Evolutionary conservation across 2,113 vertebrate species (phyloP).

Genomic region (Brachypteracias leptosomus): DNA sequence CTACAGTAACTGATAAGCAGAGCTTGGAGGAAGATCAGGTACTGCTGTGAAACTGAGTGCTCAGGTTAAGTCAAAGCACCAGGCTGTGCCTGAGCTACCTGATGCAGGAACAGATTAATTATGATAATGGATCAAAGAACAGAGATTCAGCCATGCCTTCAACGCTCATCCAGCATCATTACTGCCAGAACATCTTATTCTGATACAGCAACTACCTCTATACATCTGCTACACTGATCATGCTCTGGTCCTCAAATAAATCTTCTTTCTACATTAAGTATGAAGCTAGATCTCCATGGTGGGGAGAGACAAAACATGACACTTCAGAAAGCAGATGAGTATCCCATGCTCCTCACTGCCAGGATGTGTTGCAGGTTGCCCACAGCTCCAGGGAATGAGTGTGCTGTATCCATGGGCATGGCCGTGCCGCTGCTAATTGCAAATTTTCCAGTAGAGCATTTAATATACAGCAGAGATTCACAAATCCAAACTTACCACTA

Average conservation of each 20-base stretch:
- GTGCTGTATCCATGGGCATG: fast-evolving
- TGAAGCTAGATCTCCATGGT: neutral
- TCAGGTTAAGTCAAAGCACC: neutral
- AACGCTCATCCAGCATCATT: neutral
- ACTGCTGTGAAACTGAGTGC: neutral
- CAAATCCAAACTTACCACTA: neutral
- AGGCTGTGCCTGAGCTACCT: neutral
- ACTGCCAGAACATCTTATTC: neutral
- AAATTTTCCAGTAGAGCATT: neutral
- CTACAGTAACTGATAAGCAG: neutral
- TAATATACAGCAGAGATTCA: neutral
- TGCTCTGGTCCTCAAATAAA: neutral
- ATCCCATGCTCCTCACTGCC: neutral
- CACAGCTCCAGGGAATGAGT: neutral
- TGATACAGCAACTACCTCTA: neutral
- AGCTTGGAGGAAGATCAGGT: neutral
- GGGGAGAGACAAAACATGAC: neutral
- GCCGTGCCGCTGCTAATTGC: neutral
- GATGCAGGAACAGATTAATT: neutral
- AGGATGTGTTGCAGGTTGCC: neutral
- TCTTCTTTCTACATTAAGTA: neutral
- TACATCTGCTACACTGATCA: neutral
- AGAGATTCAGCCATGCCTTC: neutral
- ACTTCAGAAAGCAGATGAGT: neutral
- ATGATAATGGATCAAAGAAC: neutral